phyloP scores from a whole-genome alignment of 2,797 vertebrate genomes.

The Rhadinocentrus ornatus region DNA sequence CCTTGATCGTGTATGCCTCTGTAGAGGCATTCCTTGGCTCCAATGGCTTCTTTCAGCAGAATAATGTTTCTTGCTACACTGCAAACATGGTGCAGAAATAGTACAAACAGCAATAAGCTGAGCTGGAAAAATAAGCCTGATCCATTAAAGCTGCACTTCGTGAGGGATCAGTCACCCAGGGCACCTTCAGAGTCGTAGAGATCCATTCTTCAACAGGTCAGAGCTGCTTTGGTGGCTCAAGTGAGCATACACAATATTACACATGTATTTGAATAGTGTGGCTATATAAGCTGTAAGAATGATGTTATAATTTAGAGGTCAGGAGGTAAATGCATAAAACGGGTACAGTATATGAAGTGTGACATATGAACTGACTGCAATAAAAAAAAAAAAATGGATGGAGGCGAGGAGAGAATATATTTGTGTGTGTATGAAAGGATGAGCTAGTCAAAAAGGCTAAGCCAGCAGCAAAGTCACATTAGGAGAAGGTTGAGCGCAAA shows the following conservation, averaged over 20 bases:
- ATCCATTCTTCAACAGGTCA: background rate
- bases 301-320: background rate
- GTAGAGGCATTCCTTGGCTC: background rate
- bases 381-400: background rate
- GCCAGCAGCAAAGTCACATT: constrained; percentile 28
- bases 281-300: background rate
- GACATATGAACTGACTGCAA: constrained; percentile 13
- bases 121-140: background rate
- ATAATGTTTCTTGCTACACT: background rate
- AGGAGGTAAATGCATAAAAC: background rate
- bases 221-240: background rate
- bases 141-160: background rate
- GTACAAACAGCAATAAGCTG: background rate
- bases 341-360: background rate
- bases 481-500: constrained; percentile 32
- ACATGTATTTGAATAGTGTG: background rate
- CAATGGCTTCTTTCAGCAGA: background rate
- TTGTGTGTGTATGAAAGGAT: constrained; percentile 12
- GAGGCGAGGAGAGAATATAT: background rate
- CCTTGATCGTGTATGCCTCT: background rate
- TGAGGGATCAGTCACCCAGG: background rate
- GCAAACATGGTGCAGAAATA: background rate
- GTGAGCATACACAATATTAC: background rate
- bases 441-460: constrained; percentile 20
- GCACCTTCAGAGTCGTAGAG: background rate